Evolutionary conservation across 2,797 vertebrate genomes (phyloP).

Genomic region (Propithecus deckenii): DNA sequence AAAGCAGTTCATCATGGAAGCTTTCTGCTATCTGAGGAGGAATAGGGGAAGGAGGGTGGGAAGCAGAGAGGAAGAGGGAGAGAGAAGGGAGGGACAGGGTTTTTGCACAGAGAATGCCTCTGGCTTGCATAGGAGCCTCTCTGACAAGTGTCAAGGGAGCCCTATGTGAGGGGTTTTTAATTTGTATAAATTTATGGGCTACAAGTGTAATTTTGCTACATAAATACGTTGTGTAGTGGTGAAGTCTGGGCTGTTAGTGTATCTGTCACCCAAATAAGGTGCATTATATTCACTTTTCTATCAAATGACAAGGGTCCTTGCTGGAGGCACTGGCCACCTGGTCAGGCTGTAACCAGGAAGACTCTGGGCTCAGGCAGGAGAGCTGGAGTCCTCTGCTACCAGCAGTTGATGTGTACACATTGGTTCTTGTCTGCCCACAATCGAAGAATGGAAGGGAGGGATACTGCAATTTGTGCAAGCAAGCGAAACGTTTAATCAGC

Average conservation of each 20-base stretch:
- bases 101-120: rapidly evolving
- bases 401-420: no score
- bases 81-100: background rate
- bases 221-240: no score
- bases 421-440: no score
- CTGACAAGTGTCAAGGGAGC: background rate
- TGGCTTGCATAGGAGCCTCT: background rate
- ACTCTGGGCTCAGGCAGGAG: background rate
- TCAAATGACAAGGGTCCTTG: background rate
- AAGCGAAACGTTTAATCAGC: no score
- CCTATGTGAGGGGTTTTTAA: background rate
- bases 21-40: background rate
- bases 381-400: background rate
- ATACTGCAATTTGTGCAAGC: rapidly evolving
- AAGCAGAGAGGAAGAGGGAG: background rate
- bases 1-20: background rate
- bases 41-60: no score
- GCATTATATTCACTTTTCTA: background rate
- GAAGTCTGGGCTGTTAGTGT: no score
- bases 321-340: background rate
- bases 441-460: no score
- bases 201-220: no score
- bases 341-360: background rate
- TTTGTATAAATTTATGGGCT: no score
- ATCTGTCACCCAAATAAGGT: no score